Percentiles rank a stretch among this genome's conserved stretches.
phyloP scores from a whole-genome alignment of 2,888 invertebrate species.

The Acholoe squamosa region DNA sequence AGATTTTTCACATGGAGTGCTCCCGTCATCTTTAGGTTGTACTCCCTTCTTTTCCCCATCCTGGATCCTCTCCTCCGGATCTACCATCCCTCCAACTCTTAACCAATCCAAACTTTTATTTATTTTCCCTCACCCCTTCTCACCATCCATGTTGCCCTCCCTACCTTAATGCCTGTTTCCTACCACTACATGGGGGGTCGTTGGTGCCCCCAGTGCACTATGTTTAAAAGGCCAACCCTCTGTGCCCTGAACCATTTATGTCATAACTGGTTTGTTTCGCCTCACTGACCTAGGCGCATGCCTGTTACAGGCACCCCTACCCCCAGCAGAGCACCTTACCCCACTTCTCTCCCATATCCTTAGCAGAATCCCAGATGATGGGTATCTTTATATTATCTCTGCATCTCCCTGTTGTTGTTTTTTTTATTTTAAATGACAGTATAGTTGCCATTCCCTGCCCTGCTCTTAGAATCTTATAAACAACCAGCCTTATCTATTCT shows the following conservation, averaged over 20 bases:
- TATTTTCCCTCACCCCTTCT: no score
- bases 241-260: constrained; percentile 27
- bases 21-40: no score
- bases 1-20: no score
- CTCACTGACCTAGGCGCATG: neutral
- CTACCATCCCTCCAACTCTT: no score
- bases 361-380: neutral
- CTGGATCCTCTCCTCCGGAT: no score
- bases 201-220: neutral
- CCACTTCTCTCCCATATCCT: neutral
- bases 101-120: no score
- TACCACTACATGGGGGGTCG: neutral
- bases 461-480: no score
- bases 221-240: neutral
- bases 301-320: neutral
- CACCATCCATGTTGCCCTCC: no score
- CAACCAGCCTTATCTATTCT: no score
- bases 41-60: no score
- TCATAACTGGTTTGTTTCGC: neutral
- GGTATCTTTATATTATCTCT: neutral
- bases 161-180: neutral
- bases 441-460: no score
- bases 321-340: neutral
- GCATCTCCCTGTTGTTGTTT: neutral
- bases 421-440: neutral